These are phyloP conservation scores for Pempheris klunzingeri DNA, from an alignment of 2,797 vertebrate genomes.

Conservation along the genomic window DNA sequence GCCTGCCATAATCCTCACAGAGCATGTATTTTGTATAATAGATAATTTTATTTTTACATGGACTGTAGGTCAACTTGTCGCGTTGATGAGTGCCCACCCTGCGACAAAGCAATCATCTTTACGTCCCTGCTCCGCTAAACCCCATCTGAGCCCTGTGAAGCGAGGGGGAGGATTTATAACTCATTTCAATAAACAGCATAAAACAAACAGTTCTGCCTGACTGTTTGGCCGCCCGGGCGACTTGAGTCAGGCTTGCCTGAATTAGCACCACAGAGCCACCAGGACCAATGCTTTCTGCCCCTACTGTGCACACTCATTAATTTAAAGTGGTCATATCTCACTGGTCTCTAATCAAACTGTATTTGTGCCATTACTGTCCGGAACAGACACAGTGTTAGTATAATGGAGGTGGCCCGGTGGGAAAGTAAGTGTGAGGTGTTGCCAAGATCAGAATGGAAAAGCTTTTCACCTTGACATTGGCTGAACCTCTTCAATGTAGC, in stretches of 20 bases:
- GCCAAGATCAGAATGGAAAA: constrained; percentile 75
- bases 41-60: constrained; percentile 51
- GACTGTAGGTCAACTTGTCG: constrained; percentile 54
- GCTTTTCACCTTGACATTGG: constrained; percentile 75
- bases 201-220: constrained; percentile 77
- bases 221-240: constrained; percentile 48
- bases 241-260: constrained; percentile 70
- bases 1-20: constrained; percentile 10
- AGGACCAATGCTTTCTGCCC: constrained; percentile 62
- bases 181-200: constrained; percentile 78
- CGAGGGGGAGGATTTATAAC: constrained; percentile 68
- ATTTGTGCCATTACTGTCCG: constrained; percentile 75
- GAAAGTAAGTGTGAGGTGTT: constrained; percentile 61
- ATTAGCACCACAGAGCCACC: constrained; percentile 73
- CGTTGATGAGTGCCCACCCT: constrained; percentile 52
- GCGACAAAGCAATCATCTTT: constrained; percentile 68
- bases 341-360: constrained; percentile 79
- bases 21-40: constrained; percentile 39
- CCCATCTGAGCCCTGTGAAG: constrained; percentile 46
- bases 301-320: constrained; percentile 74
- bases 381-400: constrained; percentile 60
- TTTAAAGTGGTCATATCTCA: constrained; percentile 82
- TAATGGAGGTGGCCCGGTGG: constrained; percentile 69
- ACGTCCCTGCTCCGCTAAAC: constrained; percentile 55
- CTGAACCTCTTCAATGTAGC: constrained; percentile 60